These are phyloP conservation scores for Lynx canadensis DNA, from an alignment of 2,113 vertebrate species.

Conservation along the genomic window DNA sequence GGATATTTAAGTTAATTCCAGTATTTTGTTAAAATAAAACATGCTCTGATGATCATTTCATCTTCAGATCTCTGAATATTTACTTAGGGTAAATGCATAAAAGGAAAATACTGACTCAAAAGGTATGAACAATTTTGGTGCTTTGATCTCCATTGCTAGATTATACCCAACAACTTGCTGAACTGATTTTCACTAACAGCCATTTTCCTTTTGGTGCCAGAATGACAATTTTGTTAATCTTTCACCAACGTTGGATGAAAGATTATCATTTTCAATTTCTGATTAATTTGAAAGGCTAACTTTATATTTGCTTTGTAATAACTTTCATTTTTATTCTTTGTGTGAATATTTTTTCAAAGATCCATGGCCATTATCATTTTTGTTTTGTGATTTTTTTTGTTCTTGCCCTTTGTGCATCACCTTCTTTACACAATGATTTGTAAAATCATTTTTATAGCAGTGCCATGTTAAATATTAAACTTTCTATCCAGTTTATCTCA, in stretches of 20 bases:
- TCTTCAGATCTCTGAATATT: not conserved
- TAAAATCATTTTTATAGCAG: not conserved
- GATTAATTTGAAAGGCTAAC: not conserved
- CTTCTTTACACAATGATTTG: not conserved
- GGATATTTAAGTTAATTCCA: constrained; percentile 30
- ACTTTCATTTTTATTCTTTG: not conserved
- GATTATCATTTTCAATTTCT: not conserved
- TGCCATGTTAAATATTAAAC: not conserved
- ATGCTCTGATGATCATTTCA: not conserved
- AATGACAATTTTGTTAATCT: not conserved
- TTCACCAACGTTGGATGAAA: not conserved
- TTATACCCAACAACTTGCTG: not conserved
- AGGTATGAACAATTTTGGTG: not conserved
- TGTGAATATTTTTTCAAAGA: not conserved
- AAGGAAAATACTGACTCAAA: not conserved
- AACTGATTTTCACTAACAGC: not conserved
- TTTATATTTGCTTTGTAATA: not conserved
- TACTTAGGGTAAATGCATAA: not conserved
- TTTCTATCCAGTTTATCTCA: not conserved
- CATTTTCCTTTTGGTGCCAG: constrained; percentile 26
- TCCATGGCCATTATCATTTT: not conserved
- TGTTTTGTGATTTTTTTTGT: not conserved
- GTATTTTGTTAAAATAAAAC: constrained; percentile 28
- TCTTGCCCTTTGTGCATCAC: not conserved
- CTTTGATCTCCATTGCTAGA: not conserved